A percentile compares a stretch with the other conserved stretches of the same genome.
These are phyloP conservation scores for Nothobranchius kuhntae DNA, from an alignment of 2,113 vertebrate species.

Conservation along the genomic window DNA sequence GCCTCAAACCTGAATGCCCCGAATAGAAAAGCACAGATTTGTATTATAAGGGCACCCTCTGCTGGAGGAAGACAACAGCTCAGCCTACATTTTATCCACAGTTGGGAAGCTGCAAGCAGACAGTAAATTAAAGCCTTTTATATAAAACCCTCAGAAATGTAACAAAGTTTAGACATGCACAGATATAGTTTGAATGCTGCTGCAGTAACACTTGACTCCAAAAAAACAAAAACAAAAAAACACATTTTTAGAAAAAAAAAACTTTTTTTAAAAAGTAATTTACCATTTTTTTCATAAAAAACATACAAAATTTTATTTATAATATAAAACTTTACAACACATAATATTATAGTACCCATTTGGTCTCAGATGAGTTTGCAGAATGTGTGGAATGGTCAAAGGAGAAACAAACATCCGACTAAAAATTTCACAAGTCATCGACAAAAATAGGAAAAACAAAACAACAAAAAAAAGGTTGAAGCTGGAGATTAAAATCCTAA, in stretches of 20 bases:
- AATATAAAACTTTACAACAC: conserved; percentile 82
- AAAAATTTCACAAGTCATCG: conserved; percentile 18
- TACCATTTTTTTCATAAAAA: conserved; percentile 60
- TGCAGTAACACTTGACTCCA: conserved; percentile 35
- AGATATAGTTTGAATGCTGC: conserved; percentile 27
- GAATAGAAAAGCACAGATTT: conserved; percentile 30
- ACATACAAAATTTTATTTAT: conserved; percentile 78
- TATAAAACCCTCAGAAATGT: conserved; percentile 22
- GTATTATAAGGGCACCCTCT: conserved; percentile 58
- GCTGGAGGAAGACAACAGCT: conserved; percentile 45
- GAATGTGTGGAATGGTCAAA: conserved; percentile 56
- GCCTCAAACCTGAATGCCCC: conserved; percentile 2
- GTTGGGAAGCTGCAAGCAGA: conserved; percentile 32
- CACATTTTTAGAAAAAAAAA: conserved; percentile 62
- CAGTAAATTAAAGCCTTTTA: conserved; percentile 32
- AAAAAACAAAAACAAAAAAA: conserved; percentile 21
- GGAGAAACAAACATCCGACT: conserved; percentile 23
- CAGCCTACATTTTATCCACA: conserved; percentile 15
- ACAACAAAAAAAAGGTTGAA: conserved; percentile 8
- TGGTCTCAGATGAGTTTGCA: conserved; percentile 68
- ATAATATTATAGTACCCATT: conserved; percentile 78
- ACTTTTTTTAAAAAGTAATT: conserved; percentile 36
- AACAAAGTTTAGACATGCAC: conserved; percentile 62
- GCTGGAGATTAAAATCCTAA: conserved; percentile 31
- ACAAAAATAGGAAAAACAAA: conserved; percentile 25